Conservation (phyloP, 2,797 vertebrate genomes). For the Gila robusta region DNA sequence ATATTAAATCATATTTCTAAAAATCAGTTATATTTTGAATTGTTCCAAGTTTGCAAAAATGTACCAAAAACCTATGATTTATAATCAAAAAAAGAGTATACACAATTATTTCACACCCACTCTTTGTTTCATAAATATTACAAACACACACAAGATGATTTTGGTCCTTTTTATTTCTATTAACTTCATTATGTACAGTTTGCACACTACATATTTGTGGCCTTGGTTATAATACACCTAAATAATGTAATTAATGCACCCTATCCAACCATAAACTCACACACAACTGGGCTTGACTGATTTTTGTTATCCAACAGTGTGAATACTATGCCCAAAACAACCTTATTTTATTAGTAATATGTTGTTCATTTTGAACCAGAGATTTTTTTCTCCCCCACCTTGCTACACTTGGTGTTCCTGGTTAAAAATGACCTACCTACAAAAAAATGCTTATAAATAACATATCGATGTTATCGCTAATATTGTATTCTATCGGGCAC, state of each 20-base stretch:
- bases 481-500: too few species aligned
- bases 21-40: background rate
- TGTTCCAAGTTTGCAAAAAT: background rate
- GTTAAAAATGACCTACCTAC: too few species aligned
- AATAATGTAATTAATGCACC: background rate
- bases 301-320: background rate
- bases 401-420: too few species aligned
- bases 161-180: background rate
- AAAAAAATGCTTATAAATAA: too few species aligned
- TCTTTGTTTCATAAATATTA: background rate
- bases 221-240: constrained; percentile 5
- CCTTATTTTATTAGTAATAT: background rate
- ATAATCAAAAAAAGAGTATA: background rate
- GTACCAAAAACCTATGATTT: background rate
- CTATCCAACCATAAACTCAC: background rate
- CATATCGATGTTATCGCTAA: too few species aligned
- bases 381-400: too few species aligned
- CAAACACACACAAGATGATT: background rate
- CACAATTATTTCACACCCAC: background rate
- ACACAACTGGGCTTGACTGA: background rate
- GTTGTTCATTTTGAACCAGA: background rate
- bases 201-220: background rate
- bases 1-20: background rate
- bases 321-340: background rate
- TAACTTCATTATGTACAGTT: background rate